Evolutionary conservation across 2,888 invertebrate species (phyloP).

Genomic region (Xestia xanthographa): DNA sequence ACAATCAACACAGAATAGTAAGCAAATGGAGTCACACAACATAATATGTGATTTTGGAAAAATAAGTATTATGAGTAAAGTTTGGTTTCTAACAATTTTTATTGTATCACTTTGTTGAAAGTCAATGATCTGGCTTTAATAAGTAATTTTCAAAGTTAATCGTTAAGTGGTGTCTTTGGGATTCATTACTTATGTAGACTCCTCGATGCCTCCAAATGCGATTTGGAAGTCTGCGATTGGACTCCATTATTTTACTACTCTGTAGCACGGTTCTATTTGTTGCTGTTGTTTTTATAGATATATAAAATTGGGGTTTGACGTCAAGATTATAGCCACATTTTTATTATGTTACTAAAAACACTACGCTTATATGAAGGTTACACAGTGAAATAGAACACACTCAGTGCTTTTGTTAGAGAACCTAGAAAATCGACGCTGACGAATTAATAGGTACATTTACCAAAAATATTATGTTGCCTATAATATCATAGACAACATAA

Average conservation of each 20-base stretch:
- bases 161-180: too few species aligned
- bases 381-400: slow-evolving; percentile 6
- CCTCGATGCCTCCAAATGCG: background rate
- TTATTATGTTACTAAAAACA: slow-evolving; percentile 13
- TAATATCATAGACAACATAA: too few species aligned
- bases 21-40: slow-evolving; percentile 16
- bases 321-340: slow-evolving; percentile 34
- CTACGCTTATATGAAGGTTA: slow-evolving; percentile 39
- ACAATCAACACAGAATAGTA: slow-evolving; percentile 20
- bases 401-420: background rate
- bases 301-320: background rate
- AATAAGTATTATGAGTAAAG: background rate
- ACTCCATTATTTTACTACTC: slow-evolving; percentile 23
- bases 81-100: background rate
- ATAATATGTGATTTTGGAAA: background rate
- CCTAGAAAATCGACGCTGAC: background rate
- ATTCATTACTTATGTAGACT: too few species aligned
- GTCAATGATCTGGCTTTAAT: background rate
- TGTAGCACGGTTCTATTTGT: background rate
- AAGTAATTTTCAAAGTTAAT: background rate
- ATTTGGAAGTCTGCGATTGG: background rate
- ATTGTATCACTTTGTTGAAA: background rate
- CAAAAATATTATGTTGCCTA: background rate
- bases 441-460: slow-evolving; percentile 8
- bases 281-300: background rate